Evolutionary conservation across 53 echinoderm and acorn worm species (phyloP).

Genomic region (Patiria pectinifera): DNA sequence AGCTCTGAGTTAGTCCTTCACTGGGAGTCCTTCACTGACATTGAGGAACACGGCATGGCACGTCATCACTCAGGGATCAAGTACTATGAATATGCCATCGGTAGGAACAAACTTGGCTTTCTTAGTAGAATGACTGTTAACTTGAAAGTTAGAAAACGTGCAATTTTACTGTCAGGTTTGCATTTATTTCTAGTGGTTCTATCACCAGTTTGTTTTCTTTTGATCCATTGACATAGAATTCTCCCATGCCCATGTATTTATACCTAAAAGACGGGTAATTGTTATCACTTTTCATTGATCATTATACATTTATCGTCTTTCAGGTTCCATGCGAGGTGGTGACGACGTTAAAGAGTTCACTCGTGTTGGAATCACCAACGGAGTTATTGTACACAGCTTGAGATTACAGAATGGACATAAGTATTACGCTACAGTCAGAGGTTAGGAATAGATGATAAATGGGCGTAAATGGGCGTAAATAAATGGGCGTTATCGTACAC

Average conservation of each 20-base stretch:
- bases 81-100: slow-evolving; percentile 69
- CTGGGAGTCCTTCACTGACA: slow-evolving; percentile 69
- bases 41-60: slow-evolving; percentile 63
- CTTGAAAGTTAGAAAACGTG: no score
- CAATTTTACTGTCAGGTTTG: no score
- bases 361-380: slow-evolving; percentile 54
- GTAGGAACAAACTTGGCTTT: slow-evolving; percentile 2
- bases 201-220: no score
- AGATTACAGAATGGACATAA: slow-evolving; percentile 34
- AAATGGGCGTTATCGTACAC: no score
- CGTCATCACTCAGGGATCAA: slow-evolving; percentile 62
- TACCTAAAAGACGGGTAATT: no score
- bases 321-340: slow-evolving; percentile 30
- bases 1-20: slow-evolving; percentile 38
- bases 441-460: background rate
- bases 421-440: slow-evolving; percentile 2
- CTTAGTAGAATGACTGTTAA: no score
- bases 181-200: no score
- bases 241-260: no score
- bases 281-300: no score
- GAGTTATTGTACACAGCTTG: slow-evolving; percentile 12
- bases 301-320: background rate
- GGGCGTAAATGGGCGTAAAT: no score
- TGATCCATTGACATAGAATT: no score
- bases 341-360: slow-evolving; percentile 46